phyloP scores from a whole-genome alignment of 1,140 invertebrate species.

The Apis laboriosa region DNA sequence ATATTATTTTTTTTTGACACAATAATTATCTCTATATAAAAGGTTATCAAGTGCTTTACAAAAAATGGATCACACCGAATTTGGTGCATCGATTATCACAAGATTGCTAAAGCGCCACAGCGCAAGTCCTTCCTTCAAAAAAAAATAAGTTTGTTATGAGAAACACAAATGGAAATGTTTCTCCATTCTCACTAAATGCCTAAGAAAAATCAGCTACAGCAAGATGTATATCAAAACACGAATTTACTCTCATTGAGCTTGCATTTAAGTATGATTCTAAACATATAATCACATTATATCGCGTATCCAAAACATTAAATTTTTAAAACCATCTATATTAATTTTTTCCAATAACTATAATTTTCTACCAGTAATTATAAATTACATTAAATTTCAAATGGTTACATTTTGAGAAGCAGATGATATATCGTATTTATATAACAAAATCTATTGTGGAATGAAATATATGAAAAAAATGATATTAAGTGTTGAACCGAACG shows the following conservation, averaged over 20 bases:
- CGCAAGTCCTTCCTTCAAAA: slow-evolving; percentile 13
- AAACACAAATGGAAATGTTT: slow-evolving; percentile 60
- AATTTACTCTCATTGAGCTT: slow-evolving; percentile 1
- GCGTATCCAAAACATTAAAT: slow-evolving; percentile 25
- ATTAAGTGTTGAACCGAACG: not conserved
- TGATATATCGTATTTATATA: not conserved
- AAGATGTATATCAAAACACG: slow-evolving; percentile 37
- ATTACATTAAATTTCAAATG: not conserved
- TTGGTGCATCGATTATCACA: slow-evolving; percentile 43
- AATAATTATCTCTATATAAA: slow-evolving; percentile 43
- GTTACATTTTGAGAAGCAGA: not conserved
- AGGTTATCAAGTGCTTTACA: slow-evolving; percentile 49
- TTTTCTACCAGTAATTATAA: slow-evolving; percentile 20
- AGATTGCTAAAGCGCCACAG: slow-evolving; percentile 32
- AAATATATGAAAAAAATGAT: not conserved
- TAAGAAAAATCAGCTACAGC: slow-evolving; percentile 55
- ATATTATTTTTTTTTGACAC: slow-evolving; percentile 32
- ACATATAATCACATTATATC: slow-evolving; percentile 16
- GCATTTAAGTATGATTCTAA: slow-evolving; percentile 11
- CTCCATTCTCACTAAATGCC: slow-evolving; percentile 60
- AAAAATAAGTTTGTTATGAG: slow-evolving; percentile 32
- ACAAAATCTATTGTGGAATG: not conserved
- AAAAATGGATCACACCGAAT: slow-evolving; percentile 45
- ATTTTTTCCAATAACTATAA: slow-evolving; percentile 18
- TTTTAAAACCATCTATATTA: slow-evolving; percentile 19